A percentile compares a stretch with the other conserved stretches of the same genome.
Conservation (phyloP, 2,797 vertebrate species). For the Prionace glauca region DNA sequence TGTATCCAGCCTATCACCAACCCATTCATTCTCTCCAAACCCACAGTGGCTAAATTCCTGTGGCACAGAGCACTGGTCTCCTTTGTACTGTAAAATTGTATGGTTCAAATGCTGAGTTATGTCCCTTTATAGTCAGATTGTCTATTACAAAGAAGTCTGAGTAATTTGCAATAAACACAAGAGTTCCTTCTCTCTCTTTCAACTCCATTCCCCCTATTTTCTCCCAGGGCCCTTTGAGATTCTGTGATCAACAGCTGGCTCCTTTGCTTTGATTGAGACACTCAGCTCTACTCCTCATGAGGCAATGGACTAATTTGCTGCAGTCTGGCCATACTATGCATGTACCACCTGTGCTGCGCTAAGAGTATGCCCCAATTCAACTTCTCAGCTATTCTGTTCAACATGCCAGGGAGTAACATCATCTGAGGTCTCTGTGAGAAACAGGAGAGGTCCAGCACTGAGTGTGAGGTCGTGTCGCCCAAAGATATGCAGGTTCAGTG, state of each 20-base stretch:
- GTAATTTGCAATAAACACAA: not conserved
- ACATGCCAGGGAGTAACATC: not conserved
- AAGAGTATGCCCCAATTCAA: not conserved
- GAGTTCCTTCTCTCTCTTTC: too few relatives aligned
- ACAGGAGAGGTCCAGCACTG: not conserved
- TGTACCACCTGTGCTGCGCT: not conserved
- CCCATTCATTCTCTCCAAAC: not conserved
- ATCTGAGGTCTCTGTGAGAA: not conserved
- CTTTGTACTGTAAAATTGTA: not conserved
- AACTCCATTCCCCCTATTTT: too few relatives aligned
- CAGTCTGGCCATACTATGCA: not conserved
- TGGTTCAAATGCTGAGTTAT: not conserved
- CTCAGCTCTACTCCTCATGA: too few relatives aligned
- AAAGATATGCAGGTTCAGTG: too few relatives aligned
- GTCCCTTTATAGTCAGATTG: not conserved
- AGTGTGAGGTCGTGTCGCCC: not conserved
- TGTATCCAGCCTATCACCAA: not conserved
- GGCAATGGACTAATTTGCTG: not conserved
- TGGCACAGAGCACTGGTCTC: not conserved
- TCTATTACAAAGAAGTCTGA: not conserved
- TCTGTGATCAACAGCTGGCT: not conserved
- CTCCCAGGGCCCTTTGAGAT: not conserved
- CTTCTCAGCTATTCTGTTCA: not conserved
- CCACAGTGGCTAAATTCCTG: not conserved
- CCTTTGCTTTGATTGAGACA: not conserved